Base-by-base conservation (phyloP, 2,113 vertebrate species). In the Chiloscyllium plagiosum region DNA sequence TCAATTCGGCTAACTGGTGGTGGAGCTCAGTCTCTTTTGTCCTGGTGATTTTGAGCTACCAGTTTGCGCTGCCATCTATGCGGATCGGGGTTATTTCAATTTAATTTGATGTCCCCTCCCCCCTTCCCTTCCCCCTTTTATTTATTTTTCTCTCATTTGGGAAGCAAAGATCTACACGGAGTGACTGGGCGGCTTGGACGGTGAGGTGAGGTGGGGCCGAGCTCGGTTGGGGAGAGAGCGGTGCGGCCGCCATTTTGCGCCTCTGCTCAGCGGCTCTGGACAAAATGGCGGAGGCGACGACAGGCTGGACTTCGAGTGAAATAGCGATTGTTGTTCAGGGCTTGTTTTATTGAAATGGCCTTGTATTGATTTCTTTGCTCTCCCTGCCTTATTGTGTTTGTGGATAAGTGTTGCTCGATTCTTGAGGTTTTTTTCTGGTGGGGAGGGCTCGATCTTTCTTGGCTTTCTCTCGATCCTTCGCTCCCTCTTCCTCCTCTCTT, bases 251-350 rank as follows among this genome's bases (percentile, higher is more conserved):
- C 89, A 92, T 92, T 66, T 92, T 92, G 89, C 66, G 85, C 2
- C 20, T 6, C 0, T 1, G 15, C 56, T 13, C 33, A 8, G 15
- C 56, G 29, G 12, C 22, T 52, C 2, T 10, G 1, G 56, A 92
- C 87, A 92, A 92, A 92, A 92, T 92, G 87, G 87, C 87, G 87
- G 87, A n/a, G 26, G 76, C 78, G n/a, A 17, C 50, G 47, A 8
- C 24, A 19, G 94, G 33, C 94, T 24, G n/a, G n/a, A 37, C n/a
- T 26, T 69, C 68, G 33, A 87, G 24, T 76, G 72, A 33, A 33
- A 76, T 8, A 76, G 33, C 8, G 72, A 13, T 92, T 65, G 76
- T 78, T n/a, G 72, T 80, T 17, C 76, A 4, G 13, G 6, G 33
- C 33, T 15, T 76, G 70, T 12, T 10, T 33, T 76, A 76, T 29